Evolutionary conservation across 2,888 invertebrate genomes (phyloP).

Genomic region (Chrysodeixis includens): DNA sequence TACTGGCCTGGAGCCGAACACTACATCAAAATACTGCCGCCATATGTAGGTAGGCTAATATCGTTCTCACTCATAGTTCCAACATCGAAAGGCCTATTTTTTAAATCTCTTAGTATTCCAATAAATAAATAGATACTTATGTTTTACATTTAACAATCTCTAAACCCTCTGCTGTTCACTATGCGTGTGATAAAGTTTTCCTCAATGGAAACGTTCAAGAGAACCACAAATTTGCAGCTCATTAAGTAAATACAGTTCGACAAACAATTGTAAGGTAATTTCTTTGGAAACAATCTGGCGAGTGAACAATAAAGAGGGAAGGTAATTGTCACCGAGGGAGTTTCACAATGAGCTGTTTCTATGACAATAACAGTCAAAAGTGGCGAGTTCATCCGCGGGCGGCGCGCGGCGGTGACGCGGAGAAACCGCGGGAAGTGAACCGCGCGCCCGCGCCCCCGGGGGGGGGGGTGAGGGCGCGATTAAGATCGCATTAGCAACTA

Average conservation of each 20-base stretch:
- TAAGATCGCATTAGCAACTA: constrained; percentile 65
- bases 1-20: constrained; percentile 5
- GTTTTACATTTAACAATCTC: neutral
- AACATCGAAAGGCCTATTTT: too few species aligned
- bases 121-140: too few species aligned
- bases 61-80: too few species aligned
- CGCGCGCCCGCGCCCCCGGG: neutral
- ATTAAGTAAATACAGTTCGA: constrained; percentile 50
- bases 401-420: constrained; percentile 14
- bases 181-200: constrained; percentile 1
- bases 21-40: constrained; percentile 14
- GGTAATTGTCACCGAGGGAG: constrained; percentile 56
- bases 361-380: constrained; percentile 44
- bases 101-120: too few species aligned
- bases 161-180: neutral
- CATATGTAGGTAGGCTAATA: too few species aligned
- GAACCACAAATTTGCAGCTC: constrained; percentile 46
- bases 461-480: constrained; percentile 23
- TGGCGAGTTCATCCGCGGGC: constrained; percentile 25
- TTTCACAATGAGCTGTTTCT: constrained; percentile 56
- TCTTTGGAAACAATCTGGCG: constrained; percentile 46
- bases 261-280: constrained; percentile 55
- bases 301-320: constrained; percentile 59
- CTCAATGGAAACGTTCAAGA: constrained; percentile 36
- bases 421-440: constrained; percentile 44